Evolutionary conservation across 2,113 vertebrate species (phyloP), one percentile per base, ranked within the genome.

Genomic region (Cettia cetti): DNA sequence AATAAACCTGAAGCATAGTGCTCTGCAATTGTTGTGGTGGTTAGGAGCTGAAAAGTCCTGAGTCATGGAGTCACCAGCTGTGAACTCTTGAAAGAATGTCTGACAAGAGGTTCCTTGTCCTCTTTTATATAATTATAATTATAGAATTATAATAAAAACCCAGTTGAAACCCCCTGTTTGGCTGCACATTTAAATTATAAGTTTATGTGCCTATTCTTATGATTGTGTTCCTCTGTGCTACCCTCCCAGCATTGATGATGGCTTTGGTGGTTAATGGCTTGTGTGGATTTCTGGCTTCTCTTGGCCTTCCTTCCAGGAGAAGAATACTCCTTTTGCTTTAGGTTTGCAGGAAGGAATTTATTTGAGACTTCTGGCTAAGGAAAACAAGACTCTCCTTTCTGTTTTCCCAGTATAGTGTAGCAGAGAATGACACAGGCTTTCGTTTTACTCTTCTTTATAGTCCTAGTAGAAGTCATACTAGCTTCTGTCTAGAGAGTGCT

Each of bases 221-320:
- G 30, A 27, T 71, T 80, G 27, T 72, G 26, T 60, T 86, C 15
- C 14, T 78, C 17, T 80, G n/a, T 47, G 15, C 12, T 18, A 47
- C 45, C 7, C 6, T 91, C 23, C 44, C 33, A 35, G 49, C 37
- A 44, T 5, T 1, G 0, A 0, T 33, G 10, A n/a, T 37, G 50
- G 15, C 31, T 65, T 89, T 86, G 69, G 33, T 10, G 4, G 16
- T 76, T 77, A 70, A 80, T 64, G 64, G 15, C 8, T 54, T 52
- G 13, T 65, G 27, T 89, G 44, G 27, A 45, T 80, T 79, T 82
- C 40, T 91, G 31, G 11, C 33, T 86, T 86, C n/a, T 65, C 44
- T 81, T 78, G 50, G 19, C 56, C 31, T 81, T 72, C 33, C 31
- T 74, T 77, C 31, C 22, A 49, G 50, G 12, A 42, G 47, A 69